Percentiles rank a stretch among this genome's conserved stretches.
These are phyloP conservation scores for Peromyscus californicus DNA, from an alignment of 2,113 vertebrate genomes.

Conservation along the genomic window DNA sequence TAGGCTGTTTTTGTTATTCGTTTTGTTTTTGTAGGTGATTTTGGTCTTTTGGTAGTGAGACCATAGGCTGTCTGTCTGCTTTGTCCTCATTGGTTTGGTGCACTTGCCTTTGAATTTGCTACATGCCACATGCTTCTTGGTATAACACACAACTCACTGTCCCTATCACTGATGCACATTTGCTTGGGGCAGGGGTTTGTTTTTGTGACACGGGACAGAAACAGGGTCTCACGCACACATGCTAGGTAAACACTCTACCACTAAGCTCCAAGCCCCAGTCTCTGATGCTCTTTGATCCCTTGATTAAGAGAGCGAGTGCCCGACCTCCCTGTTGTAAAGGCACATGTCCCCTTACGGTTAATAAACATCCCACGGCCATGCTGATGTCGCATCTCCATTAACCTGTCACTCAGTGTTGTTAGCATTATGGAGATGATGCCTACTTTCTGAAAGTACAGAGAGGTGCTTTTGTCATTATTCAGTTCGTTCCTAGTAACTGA, in stretches of 20 bases:
- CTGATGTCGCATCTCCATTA: too few relatives aligned
- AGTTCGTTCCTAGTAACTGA: not conserved
- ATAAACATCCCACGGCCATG: not conserved
- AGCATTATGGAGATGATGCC: not conserved
- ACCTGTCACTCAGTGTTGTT: not conserved
- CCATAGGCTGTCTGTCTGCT: not conserved
- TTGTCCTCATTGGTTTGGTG: not conserved
- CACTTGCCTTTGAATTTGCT: not conserved
- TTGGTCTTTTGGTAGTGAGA: slow-evolving; percentile 24
- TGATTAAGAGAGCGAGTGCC: not conserved
- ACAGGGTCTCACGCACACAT: too few relatives aligned
- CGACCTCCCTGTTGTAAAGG: not conserved
- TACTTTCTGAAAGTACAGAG: not conserved
- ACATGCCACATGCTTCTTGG: not conserved
- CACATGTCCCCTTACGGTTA: not conserved
- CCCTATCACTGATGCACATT: not conserved
- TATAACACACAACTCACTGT: not conserved
- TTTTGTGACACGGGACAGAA: not conserved
- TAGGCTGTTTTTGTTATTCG: too few relatives aligned
- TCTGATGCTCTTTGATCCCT: not conserved
- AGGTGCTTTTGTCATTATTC: not conserved
- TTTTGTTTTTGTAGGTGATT: too few relatives aligned
- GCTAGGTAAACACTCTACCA: not conserved
- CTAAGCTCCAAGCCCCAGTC: not conserved
- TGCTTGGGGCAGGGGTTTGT: not conserved